Conservation (phyloP, 1,140 invertebrate species). For the Pogonognathellus flavescens region DNA sequence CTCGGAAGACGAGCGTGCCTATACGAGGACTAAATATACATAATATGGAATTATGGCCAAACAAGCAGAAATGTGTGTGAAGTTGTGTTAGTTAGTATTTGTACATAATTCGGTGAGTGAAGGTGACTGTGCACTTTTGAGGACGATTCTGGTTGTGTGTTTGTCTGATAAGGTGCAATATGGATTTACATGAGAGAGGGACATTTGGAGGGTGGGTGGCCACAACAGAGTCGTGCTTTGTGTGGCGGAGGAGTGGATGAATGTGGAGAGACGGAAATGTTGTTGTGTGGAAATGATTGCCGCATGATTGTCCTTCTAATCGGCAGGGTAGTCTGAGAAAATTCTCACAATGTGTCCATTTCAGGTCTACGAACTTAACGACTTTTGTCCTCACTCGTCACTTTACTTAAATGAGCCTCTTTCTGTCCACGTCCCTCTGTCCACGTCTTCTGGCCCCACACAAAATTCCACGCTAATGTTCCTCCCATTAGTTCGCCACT, state of each 20-base stretch:
- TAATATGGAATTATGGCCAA: too few species aligned
- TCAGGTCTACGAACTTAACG: constrained; percentile 62
- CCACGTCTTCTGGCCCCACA: not conserved
- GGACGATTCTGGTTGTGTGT: too few species aligned
- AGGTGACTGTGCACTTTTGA: too few species aligned
- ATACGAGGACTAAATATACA: too few species aligned
- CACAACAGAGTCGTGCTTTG: not conserved
- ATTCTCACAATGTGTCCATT: constrained; percentile 57
- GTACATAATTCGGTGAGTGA: too few species aligned
- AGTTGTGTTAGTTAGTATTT: too few species aligned
- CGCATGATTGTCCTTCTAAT: constrained; percentile 61
- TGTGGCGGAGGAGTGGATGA: not conserved
- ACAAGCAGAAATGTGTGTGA: too few species aligned
- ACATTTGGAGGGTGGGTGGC: not conserved
- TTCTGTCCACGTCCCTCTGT: not conserved
- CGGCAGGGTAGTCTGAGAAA: constrained; percentile 57
- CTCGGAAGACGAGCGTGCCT: too few species aligned
- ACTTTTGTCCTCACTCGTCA: constrained; percentile 64
- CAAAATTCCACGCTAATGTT: too few species aligned
- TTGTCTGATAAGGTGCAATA: too few species aligned
- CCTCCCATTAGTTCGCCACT: too few species aligned
- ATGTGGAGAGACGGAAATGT: constrained; percentile 27
- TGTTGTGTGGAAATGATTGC: not conserved
- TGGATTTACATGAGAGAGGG: not conserved
- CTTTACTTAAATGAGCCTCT: constrained; percentile 41